Evolutionary conservation across 2,888 invertebrate genomes (phyloP).

Genomic region (Dorcus hopei): DNA sequence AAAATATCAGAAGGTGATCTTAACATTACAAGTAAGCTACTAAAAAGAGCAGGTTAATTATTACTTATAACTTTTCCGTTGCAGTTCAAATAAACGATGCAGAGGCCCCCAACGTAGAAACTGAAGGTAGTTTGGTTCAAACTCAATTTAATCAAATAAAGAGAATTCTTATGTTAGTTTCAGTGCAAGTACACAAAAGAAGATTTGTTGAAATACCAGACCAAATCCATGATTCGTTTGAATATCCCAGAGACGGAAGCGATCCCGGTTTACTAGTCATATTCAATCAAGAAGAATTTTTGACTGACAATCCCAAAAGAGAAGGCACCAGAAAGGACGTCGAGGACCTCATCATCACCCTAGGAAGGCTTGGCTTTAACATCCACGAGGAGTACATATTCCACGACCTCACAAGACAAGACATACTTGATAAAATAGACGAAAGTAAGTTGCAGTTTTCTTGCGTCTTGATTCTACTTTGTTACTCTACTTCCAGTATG

Average conservation of each 20-base stretch:
- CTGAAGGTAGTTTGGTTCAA: no score
- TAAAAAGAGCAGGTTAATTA: not conserved
- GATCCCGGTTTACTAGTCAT: conserved; percentile 40
- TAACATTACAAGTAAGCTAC: not conserved
- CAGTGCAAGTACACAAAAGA: not conserved
- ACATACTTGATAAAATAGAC: conserved; percentile 28
- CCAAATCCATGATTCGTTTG: conserved; percentile 21
- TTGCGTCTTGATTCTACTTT: no score
- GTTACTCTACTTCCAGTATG: conserved; percentile 9
- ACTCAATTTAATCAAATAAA: no score
- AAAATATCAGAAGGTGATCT: not conserved
- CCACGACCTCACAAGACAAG: conserved; percentile 28
- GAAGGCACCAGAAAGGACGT: conserved; percentile 38
- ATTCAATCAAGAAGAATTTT: conserved; percentile 36
- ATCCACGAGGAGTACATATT: conserved; percentile 31
- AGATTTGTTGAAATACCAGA: conserved; percentile 16
- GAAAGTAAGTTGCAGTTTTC: conserved; percentile 23
- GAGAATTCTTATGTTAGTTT: no score
- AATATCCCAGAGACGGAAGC: conserved; percentile 33
- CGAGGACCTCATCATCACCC: conserved; percentile 34
- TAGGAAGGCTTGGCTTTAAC: conserved; percentile 40
- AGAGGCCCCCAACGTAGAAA: no score
- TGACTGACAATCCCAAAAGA: conserved; percentile 29
- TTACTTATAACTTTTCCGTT: no score
- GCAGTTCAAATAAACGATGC: no score